Evolutionary conservation across 2,797 vertebrate genomes (phyloP), one percentile per base, ranked within the genome.

Genomic region (Octomys mimax): DNA sequence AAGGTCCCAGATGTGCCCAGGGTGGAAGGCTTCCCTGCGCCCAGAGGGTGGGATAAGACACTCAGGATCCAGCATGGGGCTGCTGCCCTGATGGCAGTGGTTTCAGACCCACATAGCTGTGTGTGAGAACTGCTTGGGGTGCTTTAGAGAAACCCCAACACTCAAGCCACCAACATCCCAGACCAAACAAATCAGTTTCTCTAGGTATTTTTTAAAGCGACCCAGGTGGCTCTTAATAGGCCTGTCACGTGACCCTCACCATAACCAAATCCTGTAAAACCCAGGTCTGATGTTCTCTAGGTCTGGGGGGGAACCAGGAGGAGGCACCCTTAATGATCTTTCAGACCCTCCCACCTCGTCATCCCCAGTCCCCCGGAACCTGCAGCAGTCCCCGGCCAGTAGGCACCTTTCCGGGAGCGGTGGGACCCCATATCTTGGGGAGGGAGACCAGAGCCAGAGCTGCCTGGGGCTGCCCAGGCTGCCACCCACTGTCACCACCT

Each of bases 201-300:
- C 77, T 1, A 2, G 22, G 12, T n/a, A 61, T 28, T 71, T 88
- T 59, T 52, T 16, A 9, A 85, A 62, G 42, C 14, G 2, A 26
- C 11, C 12, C 62, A 9, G 33, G 22, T 70, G 70, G 82, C 46
- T 77, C 26, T 57, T 54, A 71, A 52, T 1, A 4, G 16, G 42
- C 57, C 0, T 46, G 75, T 80, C 36, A 4, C 24, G 0, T 1
- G 4, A 52, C 5, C 5, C 33, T 3, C 6, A 8, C 49, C 39
- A 26, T 14, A 18, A 33, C 36, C 42, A 33, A 46, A 57, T 19
- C 33, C 33, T 24, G 0, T 22, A 26, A 19, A 39, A 39, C 36
- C n/a, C 16, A 39, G 39, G 57, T 52, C 31, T 85, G 16, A 3
- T 26, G 1, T 13, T 33, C 83, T 33, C 16, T 2, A 1, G 19